Evolutionary conservation across 2,888 invertebrate genomes (phyloP).

Genomic region (Oxyscelio sp.): DNA sequence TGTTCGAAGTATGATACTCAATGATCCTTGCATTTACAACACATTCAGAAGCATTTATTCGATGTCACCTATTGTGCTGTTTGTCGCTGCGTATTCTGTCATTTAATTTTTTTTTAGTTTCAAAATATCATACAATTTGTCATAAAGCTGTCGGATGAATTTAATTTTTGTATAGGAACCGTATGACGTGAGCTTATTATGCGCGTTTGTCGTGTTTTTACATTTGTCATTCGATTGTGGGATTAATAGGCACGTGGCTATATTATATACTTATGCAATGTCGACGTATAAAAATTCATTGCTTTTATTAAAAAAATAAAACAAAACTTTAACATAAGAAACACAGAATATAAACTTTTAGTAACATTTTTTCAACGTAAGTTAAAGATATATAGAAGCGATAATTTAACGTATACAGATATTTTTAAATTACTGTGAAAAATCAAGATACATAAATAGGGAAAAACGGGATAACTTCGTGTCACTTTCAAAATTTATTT

Average conservation of each 20-base stretch:
- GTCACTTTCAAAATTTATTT: no score
- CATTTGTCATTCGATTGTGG: conserved; percentile 32
- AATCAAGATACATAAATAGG: no score
- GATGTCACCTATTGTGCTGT: conserved; percentile 73
- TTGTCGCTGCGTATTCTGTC: conserved; percentile 44
- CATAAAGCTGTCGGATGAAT: conserved; percentile 62
- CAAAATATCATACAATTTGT: conserved; percentile 69
- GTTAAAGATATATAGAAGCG: no score
- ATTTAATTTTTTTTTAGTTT: conserved; percentile 45
- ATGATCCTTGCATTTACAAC: conserved; percentile 77
- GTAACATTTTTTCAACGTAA: no score
- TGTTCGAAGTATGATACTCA: conserved; percentile 76
- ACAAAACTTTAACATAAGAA: no score
- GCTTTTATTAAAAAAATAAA: no score
- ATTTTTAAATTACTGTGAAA: no score
- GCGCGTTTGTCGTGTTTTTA: conserved; percentile 50
- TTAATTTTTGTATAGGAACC: conserved; percentile 70
- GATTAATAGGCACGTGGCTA: conserved; percentile 72
- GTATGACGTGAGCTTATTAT: conserved; percentile 68
- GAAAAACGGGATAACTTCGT: no score
- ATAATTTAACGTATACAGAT: no score
- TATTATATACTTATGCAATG: conserved; percentile 18
- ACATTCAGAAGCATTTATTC: conserved; percentile 84
- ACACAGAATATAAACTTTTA: no score
- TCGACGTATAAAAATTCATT: no score